phyloP scores from a whole-genome alignment of 2,888 invertebrate genomes.

The Thymelicus acteon region DNA sequence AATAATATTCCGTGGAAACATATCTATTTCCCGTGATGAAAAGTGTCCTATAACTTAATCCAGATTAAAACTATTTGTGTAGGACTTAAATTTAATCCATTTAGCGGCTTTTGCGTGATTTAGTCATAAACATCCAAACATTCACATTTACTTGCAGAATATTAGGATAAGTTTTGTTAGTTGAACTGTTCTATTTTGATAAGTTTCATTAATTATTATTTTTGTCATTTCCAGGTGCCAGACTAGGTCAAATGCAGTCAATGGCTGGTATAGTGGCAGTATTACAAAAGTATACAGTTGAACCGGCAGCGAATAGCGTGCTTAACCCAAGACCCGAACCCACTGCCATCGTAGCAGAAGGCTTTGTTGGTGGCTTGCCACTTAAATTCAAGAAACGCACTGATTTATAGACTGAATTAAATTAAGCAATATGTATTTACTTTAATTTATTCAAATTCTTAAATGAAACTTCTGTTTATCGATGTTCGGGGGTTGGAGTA shows the following conservation, averaged over 20 bases:
- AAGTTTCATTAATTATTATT: neutral
- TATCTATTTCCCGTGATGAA: too few species aligned
- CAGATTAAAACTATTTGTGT: too few species aligned
- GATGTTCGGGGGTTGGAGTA: too few species aligned
- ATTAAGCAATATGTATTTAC: neutral
- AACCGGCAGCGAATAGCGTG: slow-evolving; percentile 39
- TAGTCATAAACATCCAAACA: too few species aligned
- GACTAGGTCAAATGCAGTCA: slow-evolving; percentile 72
- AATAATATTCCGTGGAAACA: too few species aligned
- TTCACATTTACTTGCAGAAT: too few species aligned
- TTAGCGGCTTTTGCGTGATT: too few species aligned
- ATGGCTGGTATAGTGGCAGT: slow-evolving; percentile 68
- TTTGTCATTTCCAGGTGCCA: slow-evolving; percentile 58
- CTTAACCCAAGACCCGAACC: slow-evolving; percentile 40
- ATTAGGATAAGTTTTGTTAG: too few species aligned
- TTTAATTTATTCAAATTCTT: neutral
- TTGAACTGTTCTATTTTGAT: too few species aligned
- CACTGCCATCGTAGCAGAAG: slow-evolving; percentile 42
- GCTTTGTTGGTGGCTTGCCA: slow-evolving; percentile 44
- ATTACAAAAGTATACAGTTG: slow-evolving; percentile 46
- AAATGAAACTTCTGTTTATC: too few species aligned
- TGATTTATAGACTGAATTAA: slow-evolving; percentile 6
- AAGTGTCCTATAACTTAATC: too few species aligned
- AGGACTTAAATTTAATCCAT: too few species aligned
- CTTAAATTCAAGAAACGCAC: slow-evolving; percentile 39